Conservation (phyloP, 2,888 invertebrate species). For the Pachliopta kotzebuea region DNA sequence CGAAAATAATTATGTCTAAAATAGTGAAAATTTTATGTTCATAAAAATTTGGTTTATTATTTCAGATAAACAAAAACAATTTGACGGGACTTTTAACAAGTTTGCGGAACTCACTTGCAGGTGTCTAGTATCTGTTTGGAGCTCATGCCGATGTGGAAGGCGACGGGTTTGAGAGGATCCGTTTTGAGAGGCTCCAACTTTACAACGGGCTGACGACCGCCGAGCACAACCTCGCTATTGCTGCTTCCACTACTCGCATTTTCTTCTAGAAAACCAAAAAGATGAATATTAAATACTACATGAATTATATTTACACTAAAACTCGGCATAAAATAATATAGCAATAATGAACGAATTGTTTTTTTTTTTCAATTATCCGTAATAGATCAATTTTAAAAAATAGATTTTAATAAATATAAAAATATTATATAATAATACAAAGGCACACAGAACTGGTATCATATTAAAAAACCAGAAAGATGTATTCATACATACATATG, state of each 20-base stretch:
- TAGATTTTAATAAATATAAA: too few species aligned
- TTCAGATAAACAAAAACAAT: background rate
- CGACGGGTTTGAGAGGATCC: constrained; percentile 83
- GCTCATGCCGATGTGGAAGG: constrained; percentile 88
- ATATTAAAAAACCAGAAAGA: too few species aligned
- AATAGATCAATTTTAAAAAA: too few species aligned
- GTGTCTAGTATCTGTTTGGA: constrained; percentile 86
- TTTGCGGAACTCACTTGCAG: constrained; percentile 82
- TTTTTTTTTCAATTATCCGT: too few species aligned
- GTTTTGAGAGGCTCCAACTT: constrained; percentile 82
- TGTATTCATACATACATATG: too few species aligned
- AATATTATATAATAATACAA: too few species aligned
- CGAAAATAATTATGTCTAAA: too few species aligned
- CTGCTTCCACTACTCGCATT: constrained; percentile 38
- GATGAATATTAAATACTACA: too few species aligned
- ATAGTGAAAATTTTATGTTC: background rate
- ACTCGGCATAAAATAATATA: too few species aligned
- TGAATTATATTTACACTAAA: too few species aligned
- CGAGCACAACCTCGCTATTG: constrained; percentile 61
- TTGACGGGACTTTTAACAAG: background rate
- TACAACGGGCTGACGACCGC: constrained; percentile 82
- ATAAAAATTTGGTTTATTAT: background rate
- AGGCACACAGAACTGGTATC: too few species aligned
- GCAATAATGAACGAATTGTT: too few species aligned
- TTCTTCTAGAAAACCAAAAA: constrained; percentile 37